phyloP scores from a whole-genome alignment of 1,140 invertebrate species.

The Pseudomyrmex flavicornis region DNA sequence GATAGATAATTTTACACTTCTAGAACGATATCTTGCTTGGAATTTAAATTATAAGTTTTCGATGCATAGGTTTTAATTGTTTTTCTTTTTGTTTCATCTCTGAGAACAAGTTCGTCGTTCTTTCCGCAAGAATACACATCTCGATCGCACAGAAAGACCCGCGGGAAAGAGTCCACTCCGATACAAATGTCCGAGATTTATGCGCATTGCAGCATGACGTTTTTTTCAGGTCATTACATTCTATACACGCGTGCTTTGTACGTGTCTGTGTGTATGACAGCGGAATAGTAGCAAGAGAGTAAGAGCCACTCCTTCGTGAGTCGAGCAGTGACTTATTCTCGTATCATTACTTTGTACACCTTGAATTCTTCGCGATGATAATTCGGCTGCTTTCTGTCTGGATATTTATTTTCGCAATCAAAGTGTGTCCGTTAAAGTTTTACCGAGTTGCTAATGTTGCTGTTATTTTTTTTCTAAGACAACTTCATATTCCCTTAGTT shows the following conservation, averaged over 20 bases:
- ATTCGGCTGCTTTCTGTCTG: slow-evolving; percentile 27
- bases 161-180: slow-evolving; percentile 20
- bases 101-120: too few relatives aligned
- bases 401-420: neutral
- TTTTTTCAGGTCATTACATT: slow-evolving; percentile 50
- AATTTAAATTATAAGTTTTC: neutral
- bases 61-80: neutral
- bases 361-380: slow-evolving; percentile 23
- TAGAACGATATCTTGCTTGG: too few relatives aligned
- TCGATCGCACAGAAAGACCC: neutral
- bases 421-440: too few relatives aligned
- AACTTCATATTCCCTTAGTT: neutral
- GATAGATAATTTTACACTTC: too few relatives aligned
- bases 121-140: slow-evolving; percentile 23
- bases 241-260: slow-evolving; percentile 3
- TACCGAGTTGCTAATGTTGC: too few relatives aligned
- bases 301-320: slow-evolving; percentile 57
- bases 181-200: slow-evolving; percentile 28
- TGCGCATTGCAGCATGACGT: slow-evolving; percentile 29
- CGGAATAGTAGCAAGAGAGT: slow-evolving; percentile 17
- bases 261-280: neutral
- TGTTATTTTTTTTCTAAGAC: too few relatives aligned
- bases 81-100: too few relatives aligned
- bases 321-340: slow-evolving; percentile 16
- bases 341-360: slow-evolving; percentile 7